phyloP scores from a whole-genome alignment of 2,888 invertebrate species.

The Ametastegia equiseti region DNA sequence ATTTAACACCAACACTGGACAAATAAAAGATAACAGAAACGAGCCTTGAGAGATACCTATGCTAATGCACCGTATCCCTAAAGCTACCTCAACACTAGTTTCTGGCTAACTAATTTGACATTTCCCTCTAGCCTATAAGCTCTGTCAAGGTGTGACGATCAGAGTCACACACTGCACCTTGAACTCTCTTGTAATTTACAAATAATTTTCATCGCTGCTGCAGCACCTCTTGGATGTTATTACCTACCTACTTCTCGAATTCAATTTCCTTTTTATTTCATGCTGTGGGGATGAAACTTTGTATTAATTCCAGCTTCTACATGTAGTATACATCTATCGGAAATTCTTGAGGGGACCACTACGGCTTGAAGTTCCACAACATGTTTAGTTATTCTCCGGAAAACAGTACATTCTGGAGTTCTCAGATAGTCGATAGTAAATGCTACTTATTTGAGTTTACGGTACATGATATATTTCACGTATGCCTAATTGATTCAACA shows the following conservation, averaged over 20 bases:
- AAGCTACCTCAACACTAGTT: constrained; percentile 27
- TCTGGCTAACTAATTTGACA: constrained; percentile 59
- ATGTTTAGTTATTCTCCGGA: no score
- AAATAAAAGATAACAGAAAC: constrained; percentile 57
- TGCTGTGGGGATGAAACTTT: not conserved
- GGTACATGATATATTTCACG: no score
- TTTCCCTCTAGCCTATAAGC: constrained; percentile 28
- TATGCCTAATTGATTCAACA: no score
- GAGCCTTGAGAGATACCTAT: constrained; percentile 58
- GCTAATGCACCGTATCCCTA: constrained; percentile 57
- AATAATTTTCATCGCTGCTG: not conserved
- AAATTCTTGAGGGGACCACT: no score
- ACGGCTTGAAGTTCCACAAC: no score
- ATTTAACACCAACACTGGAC: constrained; percentile 55
- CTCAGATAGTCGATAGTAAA: no score
- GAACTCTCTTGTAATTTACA: not conserved
- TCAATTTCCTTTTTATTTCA: not conserved
- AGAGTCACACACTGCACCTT: not conserved
- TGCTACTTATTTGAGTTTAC: no score
- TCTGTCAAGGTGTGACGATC: constrained; percentile 20
- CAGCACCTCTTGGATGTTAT: no score
- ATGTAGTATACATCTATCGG: no score
- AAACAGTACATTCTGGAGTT: no score
- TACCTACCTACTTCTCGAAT: not conserved
- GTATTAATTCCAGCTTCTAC: not conserved